Conservation (phyloP, 2,797 vertebrate species). For the Acipenser ruthenus region DNA sequence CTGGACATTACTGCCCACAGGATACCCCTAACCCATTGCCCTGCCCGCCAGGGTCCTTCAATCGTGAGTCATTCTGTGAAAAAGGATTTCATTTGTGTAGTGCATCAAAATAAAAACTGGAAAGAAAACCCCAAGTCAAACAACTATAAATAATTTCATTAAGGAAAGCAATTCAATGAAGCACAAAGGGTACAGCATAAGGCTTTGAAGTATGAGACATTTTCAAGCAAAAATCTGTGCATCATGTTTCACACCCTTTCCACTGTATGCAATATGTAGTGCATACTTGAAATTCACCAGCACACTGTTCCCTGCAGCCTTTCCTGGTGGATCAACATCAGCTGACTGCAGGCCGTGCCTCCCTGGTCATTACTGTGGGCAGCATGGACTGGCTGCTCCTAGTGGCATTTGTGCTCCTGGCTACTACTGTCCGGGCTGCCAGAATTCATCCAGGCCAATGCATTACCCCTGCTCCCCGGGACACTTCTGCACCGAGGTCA, state of each 20-base stretch:
- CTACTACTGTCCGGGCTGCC: conserved; percentile 73
- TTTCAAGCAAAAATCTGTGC: too few species aligned
- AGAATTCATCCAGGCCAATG: conserved; percentile 46
- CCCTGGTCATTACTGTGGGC: conserved; percentile 69
- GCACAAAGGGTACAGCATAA: too few species aligned
- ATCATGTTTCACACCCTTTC: too few species aligned
- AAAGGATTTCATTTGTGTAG: not conserved
- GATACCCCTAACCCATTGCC: conserved; percentile 62
- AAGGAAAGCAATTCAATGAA: too few species aligned
- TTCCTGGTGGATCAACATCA: conserved; percentile 51
- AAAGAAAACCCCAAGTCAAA: too few species aligned
- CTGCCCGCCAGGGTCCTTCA: conserved; percentile 69
- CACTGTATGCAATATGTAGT: too few species aligned
- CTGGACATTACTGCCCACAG: conserved; percentile 77
- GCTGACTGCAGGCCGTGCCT: conserved; percentile 67
- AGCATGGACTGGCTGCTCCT: conserved; percentile 48
- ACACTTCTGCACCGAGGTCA: conserved; percentile 45
- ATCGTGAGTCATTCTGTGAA: conserved; percentile 40
- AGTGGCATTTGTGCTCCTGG: conserved; percentile 64
- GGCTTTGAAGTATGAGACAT: too few species aligned
- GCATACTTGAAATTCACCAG: too few species aligned
- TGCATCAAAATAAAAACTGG: not conserved
- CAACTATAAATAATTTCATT: too few species aligned
- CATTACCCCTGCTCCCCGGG: conserved; percentile 52
- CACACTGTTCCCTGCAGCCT: conserved; percentile 30